Conservation (phyloP, 2,888 invertebrate genomes). For the Lysandra coridon region DNA sequence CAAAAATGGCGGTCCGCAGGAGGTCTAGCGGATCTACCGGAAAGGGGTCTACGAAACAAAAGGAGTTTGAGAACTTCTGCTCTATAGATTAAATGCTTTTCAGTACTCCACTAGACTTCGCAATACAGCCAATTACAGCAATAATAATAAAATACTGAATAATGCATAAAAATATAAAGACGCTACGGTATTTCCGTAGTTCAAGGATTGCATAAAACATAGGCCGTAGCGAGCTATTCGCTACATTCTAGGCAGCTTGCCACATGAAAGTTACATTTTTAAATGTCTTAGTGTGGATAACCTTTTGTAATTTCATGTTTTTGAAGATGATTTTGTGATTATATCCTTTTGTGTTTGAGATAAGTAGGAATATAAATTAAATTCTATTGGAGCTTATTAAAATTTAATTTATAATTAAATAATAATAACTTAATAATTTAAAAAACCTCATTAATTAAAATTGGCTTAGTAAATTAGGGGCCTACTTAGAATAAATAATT, state of each 20-base stretch:
- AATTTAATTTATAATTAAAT: too few species aligned
- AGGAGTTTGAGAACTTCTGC: too few species aligned
- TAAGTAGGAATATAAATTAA: neutral
- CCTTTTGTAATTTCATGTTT: neutral
- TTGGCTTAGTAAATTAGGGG: too few species aligned
- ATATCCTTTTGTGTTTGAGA: too few species aligned
- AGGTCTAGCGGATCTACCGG: too few species aligned
- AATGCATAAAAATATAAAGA: conserved; percentile 34
- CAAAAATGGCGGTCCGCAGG: too few species aligned
- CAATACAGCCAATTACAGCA: conserved; percentile 10
- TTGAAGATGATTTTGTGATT: neutral
- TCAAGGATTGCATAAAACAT: conserved; percentile 43
- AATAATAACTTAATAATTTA: too few species aligned
- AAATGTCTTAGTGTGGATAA: conserved; percentile 10
- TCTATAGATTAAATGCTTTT: neutral
- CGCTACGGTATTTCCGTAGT: conserved; percentile 42
- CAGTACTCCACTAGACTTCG: neutral
- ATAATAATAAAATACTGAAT: conserved; percentile 22
- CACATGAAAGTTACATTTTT: conserved; percentile 52
- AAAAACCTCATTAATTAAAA: too few species aligned
- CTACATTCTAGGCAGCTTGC: conserved; percentile 63
- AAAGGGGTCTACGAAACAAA: too few species aligned
- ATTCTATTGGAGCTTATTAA: neutral
- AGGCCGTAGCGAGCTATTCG: conserved; percentile 46
- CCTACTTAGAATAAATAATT: too few species aligned